Base-by-base conservation (phyloP, 2,113 vertebrate genomes). In the Climacteris rufus region DNA sequence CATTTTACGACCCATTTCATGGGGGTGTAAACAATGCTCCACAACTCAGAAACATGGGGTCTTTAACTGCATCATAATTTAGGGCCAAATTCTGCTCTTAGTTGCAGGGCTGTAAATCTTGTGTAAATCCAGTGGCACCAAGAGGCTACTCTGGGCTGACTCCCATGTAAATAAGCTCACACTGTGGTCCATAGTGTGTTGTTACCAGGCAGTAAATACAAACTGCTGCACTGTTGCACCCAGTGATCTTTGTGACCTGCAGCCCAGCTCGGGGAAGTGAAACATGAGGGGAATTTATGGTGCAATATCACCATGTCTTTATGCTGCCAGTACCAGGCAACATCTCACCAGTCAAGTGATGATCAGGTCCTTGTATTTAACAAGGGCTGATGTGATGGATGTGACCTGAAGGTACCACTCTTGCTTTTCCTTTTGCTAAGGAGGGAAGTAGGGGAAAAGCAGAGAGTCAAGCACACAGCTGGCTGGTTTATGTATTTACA, bases 61-160 rank as follows among this genome's bases (percentile, higher is more conserved):
- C n/a, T 90, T 94, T 95, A 94, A 83, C 69, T 79, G 50, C 72
- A 70, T 59, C 60, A n/a, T 69, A 92, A 92, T 94, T 92, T 70
- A 91, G 78, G 74, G 64, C 49, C 52, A 72, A 81, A 92, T 94
- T 77, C 94, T 83, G 59, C 56, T 75, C 56, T 65, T 89, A 52
- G 28, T 53, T 75, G 47, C 49, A 71, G 40, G 25, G 21, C 16
- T 83, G 74, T 87, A 93, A 90, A 93, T 76, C 64, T 76, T 76
- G 37, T 28, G 17, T 79, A 87, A 83, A 95, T 33, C 37, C 84
- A 80, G 56, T 16, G 27, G 72, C 87, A 94, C 78, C 87, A 66
- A 54, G 88, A 64, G 78, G 61, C 60, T 94, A n/a, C 66, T 89
- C 68, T 30, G 68, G 76, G 49, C 82, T 80, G 54, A 65, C 69